Evolutionary conservation across 2,113 vertebrate genomes (phyloP).

Genomic region (Cavia aperea): DNA sequence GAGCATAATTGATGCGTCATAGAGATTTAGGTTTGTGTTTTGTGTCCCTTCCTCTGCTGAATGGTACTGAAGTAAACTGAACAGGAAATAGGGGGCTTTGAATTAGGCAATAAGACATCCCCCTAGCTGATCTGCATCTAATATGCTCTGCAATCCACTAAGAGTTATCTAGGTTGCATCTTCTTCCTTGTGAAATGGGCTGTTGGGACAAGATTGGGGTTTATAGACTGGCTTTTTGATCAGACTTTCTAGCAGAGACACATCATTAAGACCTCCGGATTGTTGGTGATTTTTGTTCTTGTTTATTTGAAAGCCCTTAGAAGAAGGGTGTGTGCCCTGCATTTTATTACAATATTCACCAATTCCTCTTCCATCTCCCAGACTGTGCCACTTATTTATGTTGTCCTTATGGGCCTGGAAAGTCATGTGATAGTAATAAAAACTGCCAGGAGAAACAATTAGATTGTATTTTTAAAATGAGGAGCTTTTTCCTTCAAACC

Average conservation of each 20-base stretch:
- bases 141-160: not conserved
- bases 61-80: not conserved
- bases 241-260: not conserved
- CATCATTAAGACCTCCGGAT: not conserved
- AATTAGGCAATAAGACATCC: not conserved
- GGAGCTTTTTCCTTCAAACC: not conserved
- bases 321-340: rapidly evolving
- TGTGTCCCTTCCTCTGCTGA: not conserved
- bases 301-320: not conserved
- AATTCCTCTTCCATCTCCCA: not conserved
- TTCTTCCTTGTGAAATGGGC: not conserved
- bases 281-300: not conserved
- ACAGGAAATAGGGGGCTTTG: not conserved
- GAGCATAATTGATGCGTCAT: rapidly evolving
- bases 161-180: not conserved
- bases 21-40: not conserved
- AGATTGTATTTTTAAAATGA: not conserved
- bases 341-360: not conserved
- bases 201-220: not conserved
- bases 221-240: not conserved
- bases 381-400: rapidly evolving
- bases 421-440: not conserved
- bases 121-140: not conserved
- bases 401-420: not conserved
- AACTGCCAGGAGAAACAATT: not conserved